These are phyloP conservation scores for Aptenodytes forsteri DNA, from an alignment of 2,113 vertebrate species.

Conservation along the genomic window DNA sequence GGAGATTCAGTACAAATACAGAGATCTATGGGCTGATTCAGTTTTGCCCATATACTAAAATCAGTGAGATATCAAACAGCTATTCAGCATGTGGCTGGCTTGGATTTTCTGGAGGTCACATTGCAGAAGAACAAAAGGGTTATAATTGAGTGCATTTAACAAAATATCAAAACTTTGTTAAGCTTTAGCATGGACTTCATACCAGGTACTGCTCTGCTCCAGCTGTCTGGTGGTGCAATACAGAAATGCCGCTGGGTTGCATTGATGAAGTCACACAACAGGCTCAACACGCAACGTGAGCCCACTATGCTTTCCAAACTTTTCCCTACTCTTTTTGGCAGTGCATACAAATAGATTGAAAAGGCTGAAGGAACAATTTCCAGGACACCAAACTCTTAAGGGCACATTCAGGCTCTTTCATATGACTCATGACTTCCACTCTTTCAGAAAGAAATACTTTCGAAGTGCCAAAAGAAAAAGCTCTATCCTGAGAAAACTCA, in stretches of 20 bases:
- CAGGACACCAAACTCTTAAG: not conserved
- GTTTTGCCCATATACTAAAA: not conserved
- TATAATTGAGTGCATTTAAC: not conserved
- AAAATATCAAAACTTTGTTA: not conserved
- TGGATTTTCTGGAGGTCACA: not conserved
- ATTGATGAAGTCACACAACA: not conserved
- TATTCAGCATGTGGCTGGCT: not conserved
- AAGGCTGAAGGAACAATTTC: not conserved
- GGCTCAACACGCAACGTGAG: not conserved
- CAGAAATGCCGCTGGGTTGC: not conserved
- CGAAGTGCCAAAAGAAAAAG: not conserved
- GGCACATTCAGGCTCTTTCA: not conserved
- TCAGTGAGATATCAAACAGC: not conserved
- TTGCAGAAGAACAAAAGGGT: not conserved
- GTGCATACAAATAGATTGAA: not conserved
- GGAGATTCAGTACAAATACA: not conserved
- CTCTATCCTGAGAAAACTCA: not conserved
- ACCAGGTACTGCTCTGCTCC: not conserved
- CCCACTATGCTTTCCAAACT: not conserved
- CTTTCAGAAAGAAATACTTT: not conserved
- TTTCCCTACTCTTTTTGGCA: not conserved
- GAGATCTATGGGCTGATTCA: not conserved
- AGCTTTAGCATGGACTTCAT: not conserved
- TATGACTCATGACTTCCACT: not conserved
- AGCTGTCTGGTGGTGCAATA: not conserved